These are phyloP conservation scores for Mimumesa dahlbomi DNA, from an alignment of 2,888 invertebrate genomes.

Conservation along the genomic window DNA sequence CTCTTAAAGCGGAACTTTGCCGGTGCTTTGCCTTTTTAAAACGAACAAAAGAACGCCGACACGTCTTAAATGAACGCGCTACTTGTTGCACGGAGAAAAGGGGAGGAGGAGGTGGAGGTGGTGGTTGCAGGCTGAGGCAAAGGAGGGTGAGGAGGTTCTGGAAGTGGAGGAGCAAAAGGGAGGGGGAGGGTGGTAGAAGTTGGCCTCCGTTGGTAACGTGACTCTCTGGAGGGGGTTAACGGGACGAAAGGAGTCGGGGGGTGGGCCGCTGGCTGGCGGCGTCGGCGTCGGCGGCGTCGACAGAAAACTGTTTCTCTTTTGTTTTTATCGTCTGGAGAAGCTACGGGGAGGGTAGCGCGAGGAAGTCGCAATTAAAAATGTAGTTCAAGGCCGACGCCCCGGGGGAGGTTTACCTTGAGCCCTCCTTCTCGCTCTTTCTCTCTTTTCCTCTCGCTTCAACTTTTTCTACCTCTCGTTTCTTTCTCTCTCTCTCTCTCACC, in stretches of 20 bases:
- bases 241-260: constrained; percentile 54
- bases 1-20: constrained; percentile 76
- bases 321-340: constrained; percentile 76
- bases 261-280: constrained; percentile 48
- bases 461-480: constrained; percentile 29
- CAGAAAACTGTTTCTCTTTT: constrained; percentile 79
- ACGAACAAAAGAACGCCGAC: constrained; percentile 80
- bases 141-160: constrained; percentile 20
- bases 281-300: constrained; percentile 56
- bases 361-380: constrained; percentile 79
- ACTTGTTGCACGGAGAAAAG: constrained; percentile 79
- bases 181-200: constrained; percentile 52
- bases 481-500: constrained; percentile 42
- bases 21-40: constrained; percentile 72
- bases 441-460: constrained; percentile 42
- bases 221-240: constrained; percentile 46
- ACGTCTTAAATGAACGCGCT: constrained; percentile 81
- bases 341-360: constrained; percentile 54
- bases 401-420: constrained; percentile 66
- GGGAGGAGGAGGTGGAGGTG: constrained; percentile 39
- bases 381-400: constrained; percentile 78
- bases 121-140: constrained; percentile 9
- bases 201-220: constrained; percentile 60
- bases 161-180: constrained; percentile 35
- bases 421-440: constrained; percentile 57